These are phyloP conservation scores for Rana temporaria DNA, from an alignment of 2,113 vertebrate species.

Conservation along the genomic window DNA sequence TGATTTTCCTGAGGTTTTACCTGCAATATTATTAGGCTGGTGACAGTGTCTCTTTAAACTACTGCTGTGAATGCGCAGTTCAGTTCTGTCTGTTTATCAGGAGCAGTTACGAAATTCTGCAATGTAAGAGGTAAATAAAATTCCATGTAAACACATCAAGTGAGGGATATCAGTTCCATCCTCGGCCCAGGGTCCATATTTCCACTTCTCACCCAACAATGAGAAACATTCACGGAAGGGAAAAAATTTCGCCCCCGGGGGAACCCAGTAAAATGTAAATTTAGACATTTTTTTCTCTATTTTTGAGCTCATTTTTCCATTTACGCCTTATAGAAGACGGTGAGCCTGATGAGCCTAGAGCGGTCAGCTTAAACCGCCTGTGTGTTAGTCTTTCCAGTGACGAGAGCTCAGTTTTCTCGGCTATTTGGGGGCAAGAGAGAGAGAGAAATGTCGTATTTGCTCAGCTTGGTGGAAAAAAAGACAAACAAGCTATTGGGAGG, in stretches of 20 bases:
- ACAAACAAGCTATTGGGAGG: constrained; percentile 44
- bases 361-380: neutral
- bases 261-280: constrained; percentile 32
- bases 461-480: constrained; percentile 46
- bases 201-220: constrained; percentile 25
- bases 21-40: too few species aligned
- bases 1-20: too few species aligned
- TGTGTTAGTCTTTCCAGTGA: constrained; percentile 53
- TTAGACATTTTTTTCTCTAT: constrained; percentile 11
- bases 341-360: neutral
- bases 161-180: neutral
- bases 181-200: constrained; percentile 6
- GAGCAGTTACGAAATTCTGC: neutral
- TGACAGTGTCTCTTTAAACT: too few species aligned
- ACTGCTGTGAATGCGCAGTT: neutral
- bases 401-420: constrained; percentile 16
- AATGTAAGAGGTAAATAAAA: constrained; percentile 1
- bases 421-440: constrained; percentile 51
- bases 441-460: constrained; percentile 50
- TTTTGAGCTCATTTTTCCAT: constrained; percentile 38
- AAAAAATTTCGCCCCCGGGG: neutral
- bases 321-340: constrained; percentile 21
- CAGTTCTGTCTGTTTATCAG: neutral
- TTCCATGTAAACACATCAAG: neutral
- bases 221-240: constrained; percentile 3